Percentiles rank a stretch among this genome's conserved stretches.
phyloP scores from a whole-genome alignment of 2,888 invertebrate genomes.

The Patella caerulea region DNA sequence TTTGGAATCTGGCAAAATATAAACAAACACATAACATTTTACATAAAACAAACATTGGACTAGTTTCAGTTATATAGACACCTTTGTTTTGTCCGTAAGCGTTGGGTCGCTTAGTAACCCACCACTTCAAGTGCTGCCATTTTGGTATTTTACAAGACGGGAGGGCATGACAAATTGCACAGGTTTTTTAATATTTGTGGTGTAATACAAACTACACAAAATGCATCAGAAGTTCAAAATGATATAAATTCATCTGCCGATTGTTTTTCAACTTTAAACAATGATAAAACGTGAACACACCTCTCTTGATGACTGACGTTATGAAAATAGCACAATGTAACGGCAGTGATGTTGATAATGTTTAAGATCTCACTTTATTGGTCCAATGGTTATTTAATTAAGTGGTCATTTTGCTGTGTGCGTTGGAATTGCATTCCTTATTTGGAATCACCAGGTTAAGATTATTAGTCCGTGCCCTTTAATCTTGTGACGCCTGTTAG shows the following conservation, averaged over 20 bases:
- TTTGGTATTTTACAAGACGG: slow-evolving; percentile 11
- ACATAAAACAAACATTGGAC: not conserved
- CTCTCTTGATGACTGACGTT: not conserved
- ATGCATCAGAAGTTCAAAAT: not conserved
- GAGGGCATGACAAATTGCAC: slow-evolving; percentile 8
- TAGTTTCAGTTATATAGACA: slow-evolving; percentile 4
- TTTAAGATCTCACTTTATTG: not conserved
- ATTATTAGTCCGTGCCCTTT: not conserved
- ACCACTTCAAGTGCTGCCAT: slow-evolving; percentile 2
- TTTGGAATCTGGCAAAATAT: slow-evolving; percentile 7
- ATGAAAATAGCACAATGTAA: slow-evolving; percentile 1
- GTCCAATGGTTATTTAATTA: not conserved
- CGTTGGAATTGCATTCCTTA: slow-evolving; percentile 11
- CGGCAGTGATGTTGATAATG: not conserved
- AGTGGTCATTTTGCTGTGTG: slow-evolving; percentile 5
- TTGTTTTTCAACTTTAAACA: not conserved
- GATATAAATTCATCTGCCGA: not conserved
- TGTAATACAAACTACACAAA: not conserved
- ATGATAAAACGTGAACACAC: not conserved
- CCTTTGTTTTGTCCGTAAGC: not conserved
- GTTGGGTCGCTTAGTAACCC: not conserved
- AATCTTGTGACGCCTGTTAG: not conserved
- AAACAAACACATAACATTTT: slow-evolving; percentile 6
- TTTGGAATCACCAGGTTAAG: not conserved
- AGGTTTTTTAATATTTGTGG: not conserved